phyloP scores from a whole-genome alignment of 2,888 invertebrate species.

The Cephus rjabovi region DNA sequence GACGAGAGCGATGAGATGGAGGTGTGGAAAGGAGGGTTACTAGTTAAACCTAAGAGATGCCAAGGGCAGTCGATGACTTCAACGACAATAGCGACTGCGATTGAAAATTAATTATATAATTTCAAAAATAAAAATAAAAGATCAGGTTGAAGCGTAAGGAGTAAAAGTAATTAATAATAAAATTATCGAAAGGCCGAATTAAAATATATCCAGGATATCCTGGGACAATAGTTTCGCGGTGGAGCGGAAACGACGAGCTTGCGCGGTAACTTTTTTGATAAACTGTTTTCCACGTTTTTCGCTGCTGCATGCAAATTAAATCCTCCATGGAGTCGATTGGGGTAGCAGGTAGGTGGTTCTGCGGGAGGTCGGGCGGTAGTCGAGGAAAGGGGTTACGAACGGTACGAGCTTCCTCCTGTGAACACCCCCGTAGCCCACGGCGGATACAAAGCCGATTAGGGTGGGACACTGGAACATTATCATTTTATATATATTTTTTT shows the following conservation, averaged over 20 bases:
- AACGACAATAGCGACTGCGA: neutral
- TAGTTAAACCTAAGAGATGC: conserved; percentile 34
- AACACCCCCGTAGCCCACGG: conserved; percentile 33
- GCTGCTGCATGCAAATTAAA: conserved; percentile 62
- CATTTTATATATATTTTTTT: conserved; percentile 43
- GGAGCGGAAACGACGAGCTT: conserved; percentile 31
- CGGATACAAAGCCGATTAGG: conserved; percentile 62
- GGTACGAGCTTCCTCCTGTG: conserved; percentile 20
- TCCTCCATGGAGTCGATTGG: conserved; percentile 38
- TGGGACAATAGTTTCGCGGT: neutral
- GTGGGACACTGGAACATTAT: conserved; percentile 58
- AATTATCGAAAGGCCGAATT: conserved; percentile 14
- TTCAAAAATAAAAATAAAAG: conserved; percentile 2
- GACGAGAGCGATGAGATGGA: conserved; percentile 21
- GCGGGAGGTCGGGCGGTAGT: neutral
- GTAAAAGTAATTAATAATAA: conserved; percentile 8
- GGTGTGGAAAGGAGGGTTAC: conserved; percentile 32
- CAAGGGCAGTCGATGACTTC: neutral
- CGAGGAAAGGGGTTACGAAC: neutral
- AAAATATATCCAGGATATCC: conserved; percentile 8
- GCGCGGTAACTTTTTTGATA: conserved; percentile 61
- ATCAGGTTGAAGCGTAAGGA: neutral
- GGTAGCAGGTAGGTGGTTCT: conserved; percentile 11
- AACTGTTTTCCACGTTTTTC: conserved; percentile 62
- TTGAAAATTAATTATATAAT: conserved; percentile 3